Evolutionary conservation across 2,888 invertebrate genomes (phyloP), one percentile per base, ranked within the genome.

Genomic region (Herminia tarsipennalis): DNA sequence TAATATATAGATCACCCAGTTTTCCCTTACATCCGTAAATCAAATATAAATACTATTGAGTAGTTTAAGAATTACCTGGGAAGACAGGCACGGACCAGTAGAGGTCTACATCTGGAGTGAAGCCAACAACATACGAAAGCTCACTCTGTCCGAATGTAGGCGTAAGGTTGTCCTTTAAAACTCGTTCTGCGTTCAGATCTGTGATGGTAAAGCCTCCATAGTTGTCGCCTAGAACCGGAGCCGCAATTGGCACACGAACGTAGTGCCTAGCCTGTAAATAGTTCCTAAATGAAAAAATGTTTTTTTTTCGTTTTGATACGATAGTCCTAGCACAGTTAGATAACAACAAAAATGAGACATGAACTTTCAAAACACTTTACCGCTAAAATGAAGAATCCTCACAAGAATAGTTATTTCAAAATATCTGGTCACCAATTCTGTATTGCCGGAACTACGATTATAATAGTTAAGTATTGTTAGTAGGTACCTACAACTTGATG

Each of bases 21-120:
- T n/a, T n/a, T n/a, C n/a, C n/a, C n/a, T n/a, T n/a, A n/a, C n/a
- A n/a, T n/a, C n/a, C n/a, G 5, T 25, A 10, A 12, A 12, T 9
- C 10, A 1, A 2, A 25, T 5, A 5, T 5, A 5, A 12, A 25
- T 9, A 3, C 1, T 25, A 5, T 3, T 27, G 2, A 6, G 13
- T 5, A 1, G 12, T 1, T 3, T 16, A 13, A 29, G 3, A 29
- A 14, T 8, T 8, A 90, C 90, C 90, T 62, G 88, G 83, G 68
- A 89, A 84, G 5, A 77, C 74, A 1, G 91, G 90, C 9, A 91
- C 48, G 0, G 91, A 91, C 91, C 91, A 91, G 59, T 80, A 91
- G 2, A 88, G 70, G 5, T 87, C 83, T 5, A 63, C 66, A 10
- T 65, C 56, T 4, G 87, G 82, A n/a, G 68, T 68, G 62, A 62